Evolutionary conservation across 2,797 vertebrate species (phyloP).

Genomic region (Catharus ustulatus): DNA sequence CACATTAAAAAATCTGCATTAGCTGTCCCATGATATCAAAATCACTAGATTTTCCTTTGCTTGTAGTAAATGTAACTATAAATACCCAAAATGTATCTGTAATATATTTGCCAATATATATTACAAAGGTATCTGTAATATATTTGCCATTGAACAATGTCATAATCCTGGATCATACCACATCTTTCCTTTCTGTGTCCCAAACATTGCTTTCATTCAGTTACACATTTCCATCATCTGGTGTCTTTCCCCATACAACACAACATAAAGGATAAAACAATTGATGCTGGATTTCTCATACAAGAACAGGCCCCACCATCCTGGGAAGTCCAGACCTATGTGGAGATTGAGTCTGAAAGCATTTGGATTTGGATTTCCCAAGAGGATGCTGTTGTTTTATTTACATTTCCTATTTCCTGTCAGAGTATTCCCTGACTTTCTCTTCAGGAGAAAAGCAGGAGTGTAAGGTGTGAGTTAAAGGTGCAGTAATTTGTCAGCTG

Average conservation of each 20-base stretch:
- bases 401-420: constrained; percentile 61
- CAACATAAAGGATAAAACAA: not conserved
- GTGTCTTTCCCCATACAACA: not conserved
- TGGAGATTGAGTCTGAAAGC: constrained; percentile 10
- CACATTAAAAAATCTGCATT: not conserved
- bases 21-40: not conserved
- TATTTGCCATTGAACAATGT: not conserved
- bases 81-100: not conserved
- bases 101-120: not conserved
- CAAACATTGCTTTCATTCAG: not conserved
- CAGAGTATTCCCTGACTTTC: constrained; percentile 26
- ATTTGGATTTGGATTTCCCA: constrained; percentile 1
- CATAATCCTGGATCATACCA: not conserved
- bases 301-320: not conserved
- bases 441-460: not conserved
- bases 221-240: not conserved
- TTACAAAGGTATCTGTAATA: not conserved
- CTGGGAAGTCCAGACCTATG: not conserved
- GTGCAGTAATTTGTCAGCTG: not conserved
- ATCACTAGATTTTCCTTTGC: not conserved
- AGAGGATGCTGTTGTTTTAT: constrained; percentile 11
- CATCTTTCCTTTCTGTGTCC: not conserved
- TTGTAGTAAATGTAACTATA: not conserved
- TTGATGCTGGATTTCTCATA: not conserved
- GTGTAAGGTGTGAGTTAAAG: not conserved